Evolutionary conservation across 2,888 invertebrate genomes (phyloP), one percentile per base, ranked within the genome.

Genomic region (Nomada flava): DNA sequence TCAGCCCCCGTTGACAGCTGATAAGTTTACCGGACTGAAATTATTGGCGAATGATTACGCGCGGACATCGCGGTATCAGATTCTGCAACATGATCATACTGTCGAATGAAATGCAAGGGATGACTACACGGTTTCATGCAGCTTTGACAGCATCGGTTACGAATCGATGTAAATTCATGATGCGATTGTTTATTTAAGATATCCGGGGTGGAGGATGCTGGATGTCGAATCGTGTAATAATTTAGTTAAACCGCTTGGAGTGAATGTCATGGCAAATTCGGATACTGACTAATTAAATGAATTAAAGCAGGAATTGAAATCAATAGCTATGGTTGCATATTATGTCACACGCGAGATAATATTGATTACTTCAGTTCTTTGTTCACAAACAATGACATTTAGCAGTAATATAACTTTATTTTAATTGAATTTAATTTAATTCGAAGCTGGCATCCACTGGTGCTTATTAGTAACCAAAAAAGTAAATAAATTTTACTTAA

Each of bases 41-140:
- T 69, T 87, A 87, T 86, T 82, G 82, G 83, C 83, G 76, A 80
- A 86, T 70, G 86, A 84, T 84, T 83, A 84, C 69, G 79, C 70
- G 73, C 62, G 76, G 57, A 62, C 74, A 64, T 68, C 53, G 63
- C 55, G 82, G 52, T 80, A 85, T 83, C 87, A 72, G 87, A 83
- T 86, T 76, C 75, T 72, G 75, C 82, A 76, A 67, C 59, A 63
- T 65, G 69, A 69, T 59, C 64, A 36, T 70, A 44, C n/a, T 18
- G 18, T 42, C 36, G 59, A 70, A 55, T 67, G 79, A 69, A 74
- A 79, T 55, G 69, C 50, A 55, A 52, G 18, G 44, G 44, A n/a
- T 20, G 2, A 42, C 29, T 47, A 2, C 42, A 26, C 60, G 65
- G 50, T 74, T 60, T 62, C 79, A 29, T n/a, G 15, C 18, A 20